Conservation (phyloP, 2,797 vertebrate genomes). For the Ammospiza maritima region DNA sequence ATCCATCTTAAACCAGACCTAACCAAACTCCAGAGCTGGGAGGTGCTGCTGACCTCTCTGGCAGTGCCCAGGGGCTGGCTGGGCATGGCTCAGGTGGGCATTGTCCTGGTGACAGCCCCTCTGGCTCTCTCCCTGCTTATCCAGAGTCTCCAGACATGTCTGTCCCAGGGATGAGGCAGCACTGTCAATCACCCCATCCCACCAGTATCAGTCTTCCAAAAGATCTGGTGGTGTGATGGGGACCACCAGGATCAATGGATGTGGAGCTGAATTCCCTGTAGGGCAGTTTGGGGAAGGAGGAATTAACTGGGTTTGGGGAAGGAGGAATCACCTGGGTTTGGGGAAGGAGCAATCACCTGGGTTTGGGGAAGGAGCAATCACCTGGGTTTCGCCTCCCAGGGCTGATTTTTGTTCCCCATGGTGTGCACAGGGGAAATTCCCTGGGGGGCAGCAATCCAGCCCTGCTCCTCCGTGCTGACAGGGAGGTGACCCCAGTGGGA, state of each 20-base stretch:
- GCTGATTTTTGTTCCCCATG: background rate
- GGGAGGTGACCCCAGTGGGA: background rate
- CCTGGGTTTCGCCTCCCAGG: background rate
- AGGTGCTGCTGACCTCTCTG: accelerated
- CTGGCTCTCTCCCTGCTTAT: background rate
- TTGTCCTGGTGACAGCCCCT: background rate
- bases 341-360: background rate
- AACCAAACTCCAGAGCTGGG: accelerated
- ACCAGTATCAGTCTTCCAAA: accelerated
- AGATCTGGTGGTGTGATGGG: accelerated
- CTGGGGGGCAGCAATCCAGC: background rate
- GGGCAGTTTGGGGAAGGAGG: background rate
- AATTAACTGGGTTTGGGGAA: no score
- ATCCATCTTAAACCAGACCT: background rate
- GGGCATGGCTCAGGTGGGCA: accelerated
- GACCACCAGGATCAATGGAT: accelerated
- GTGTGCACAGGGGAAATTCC: accelerated
- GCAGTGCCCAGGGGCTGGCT: background rate
- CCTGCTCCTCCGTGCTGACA: accelerated
- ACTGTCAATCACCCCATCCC: background rate
- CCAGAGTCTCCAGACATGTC: accelerated
- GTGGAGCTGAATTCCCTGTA: accelerated
- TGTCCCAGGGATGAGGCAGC: accelerated
- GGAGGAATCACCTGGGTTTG: background rate
- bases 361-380: background rate